Evolutionary conservation across 2,888 invertebrate species (phyloP), one percentile per base, ranked within the genome.

Genomic region (Candidula unifasciata): DNA sequence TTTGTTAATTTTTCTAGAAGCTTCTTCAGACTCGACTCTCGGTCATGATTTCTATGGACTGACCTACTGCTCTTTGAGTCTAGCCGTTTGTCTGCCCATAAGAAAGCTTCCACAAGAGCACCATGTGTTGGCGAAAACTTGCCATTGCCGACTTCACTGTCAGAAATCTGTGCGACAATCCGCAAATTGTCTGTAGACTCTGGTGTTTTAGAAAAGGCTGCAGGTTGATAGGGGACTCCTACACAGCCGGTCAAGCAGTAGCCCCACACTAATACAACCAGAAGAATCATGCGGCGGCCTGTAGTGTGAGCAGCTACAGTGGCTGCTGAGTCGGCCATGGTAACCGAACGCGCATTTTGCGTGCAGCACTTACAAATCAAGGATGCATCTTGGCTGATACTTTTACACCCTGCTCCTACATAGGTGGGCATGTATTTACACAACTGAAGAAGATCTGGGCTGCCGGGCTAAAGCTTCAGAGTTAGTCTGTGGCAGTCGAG

Each of bases 271-370:
- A 73, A 27, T 80, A 80, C 24, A 33, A n/a, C 57, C 54, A 60
- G 35, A 57, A 82, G 80, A 84, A 81, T 64, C 81, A 83, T 82
- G 33, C 77, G 78, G 85, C 57, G 78, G 85, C 57, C 35, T 27
- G 60, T 24, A 60, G 54, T 54, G 52, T 33, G 35, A 73, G 82
- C 30, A 68, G 84, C 84, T 73, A 85, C 60, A 27, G 83, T 37
- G 54, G 80, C 81, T 71, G 74, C 60, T 76, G 83, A 52, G 78
- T 73, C 73, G 52, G 82, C 87, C 87, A 87, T 86, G 73, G 83
- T 86, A 80, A 74, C 80, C 76, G 69, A 57, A 73, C 37, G 86
- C 74, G 80, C 87, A 87, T 87, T 82, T 87, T 87, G 86, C 79
- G 84, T 64, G 76, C 77, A 74, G 71, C 64, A 54, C 69, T 71